phyloP scores from a whole-genome alignment of 2,113 vertebrate genomes.

The Bubo bubo region DNA sequence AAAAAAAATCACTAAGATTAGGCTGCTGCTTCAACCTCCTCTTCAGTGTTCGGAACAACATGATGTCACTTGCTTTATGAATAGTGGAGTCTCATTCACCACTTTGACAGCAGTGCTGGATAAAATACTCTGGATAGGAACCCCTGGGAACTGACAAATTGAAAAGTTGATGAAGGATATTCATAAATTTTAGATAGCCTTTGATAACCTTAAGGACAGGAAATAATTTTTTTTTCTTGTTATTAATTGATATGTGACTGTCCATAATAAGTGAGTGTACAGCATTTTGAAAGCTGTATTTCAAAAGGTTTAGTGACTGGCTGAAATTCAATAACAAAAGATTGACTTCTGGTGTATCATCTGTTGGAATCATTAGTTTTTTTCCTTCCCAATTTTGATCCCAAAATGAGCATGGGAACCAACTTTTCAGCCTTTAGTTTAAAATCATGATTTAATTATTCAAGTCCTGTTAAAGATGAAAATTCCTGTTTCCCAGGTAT shows the following conservation, averaged over 20 bases:
- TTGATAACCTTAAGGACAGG: not conserved
- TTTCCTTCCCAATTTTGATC: not conserved
- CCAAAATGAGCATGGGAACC: not conserved
- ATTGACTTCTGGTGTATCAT: not conserved
- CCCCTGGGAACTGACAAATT: not conserved
- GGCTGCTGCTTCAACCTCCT: not conserved
- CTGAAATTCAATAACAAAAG: not conserved
- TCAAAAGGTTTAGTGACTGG: not conserved
- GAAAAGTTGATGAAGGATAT: not conserved
- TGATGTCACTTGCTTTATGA: not conserved
- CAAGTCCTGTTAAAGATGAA: not conserved
- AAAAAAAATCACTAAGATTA: not conserved
- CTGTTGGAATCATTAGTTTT: not conserved
- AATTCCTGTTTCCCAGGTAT: not conserved
- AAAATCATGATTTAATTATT: not conserved
- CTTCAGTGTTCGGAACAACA: not conserved
- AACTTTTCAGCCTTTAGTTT: not conserved
- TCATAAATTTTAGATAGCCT: not conserved
- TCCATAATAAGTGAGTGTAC: not conserved
- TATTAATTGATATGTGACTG: not conserved
- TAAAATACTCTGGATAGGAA: not conserved
- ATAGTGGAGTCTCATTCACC: not conserved
- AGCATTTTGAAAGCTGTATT: not conserved
- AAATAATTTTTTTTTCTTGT: slow-evolving; percentile 17
- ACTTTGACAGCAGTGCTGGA: not conserved